These are phyloP conservation scores for Entomyzon cyanotis DNA, from an alignment of 2,113 vertebrate genomes.

Conservation along the genomic window DNA sequence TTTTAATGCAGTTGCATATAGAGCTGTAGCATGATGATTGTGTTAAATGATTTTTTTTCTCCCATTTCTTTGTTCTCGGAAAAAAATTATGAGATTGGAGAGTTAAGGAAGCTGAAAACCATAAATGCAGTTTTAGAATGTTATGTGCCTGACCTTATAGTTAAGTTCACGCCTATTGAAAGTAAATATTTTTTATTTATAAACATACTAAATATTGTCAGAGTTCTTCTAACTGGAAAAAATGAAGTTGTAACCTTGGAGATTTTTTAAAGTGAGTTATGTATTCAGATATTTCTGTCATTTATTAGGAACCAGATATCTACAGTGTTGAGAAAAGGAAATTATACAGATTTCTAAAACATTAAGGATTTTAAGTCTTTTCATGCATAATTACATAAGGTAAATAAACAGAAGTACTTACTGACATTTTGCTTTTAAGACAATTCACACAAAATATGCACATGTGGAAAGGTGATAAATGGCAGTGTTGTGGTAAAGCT, in stretches of 20 bases:
- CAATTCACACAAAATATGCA: background rate
- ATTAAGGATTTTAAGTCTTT: background rate
- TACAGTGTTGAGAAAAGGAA: background rate
- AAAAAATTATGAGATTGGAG: background rate
- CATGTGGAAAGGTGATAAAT: background rate
- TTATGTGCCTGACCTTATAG: background rate
- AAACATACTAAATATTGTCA: background rate
- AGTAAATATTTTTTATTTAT: background rate
- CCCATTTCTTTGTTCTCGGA: slow-evolving; percentile 3
- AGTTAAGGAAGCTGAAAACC: background rate
- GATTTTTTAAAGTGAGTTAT: background rate
- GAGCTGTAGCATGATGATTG: background rate
- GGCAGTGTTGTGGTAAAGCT: background rate
- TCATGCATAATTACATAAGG: background rate
- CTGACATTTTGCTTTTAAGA: background rate
- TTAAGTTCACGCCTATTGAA: background rate
- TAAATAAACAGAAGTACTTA: background rate
- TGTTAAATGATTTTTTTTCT: background rate
- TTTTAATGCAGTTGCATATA: background rate
- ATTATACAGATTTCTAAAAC: background rate
- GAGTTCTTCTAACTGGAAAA: background rate
- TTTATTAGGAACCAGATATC: background rate
- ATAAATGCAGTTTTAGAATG: background rate
- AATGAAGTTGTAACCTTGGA: slow-evolving; percentile 18
- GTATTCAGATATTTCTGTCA: background rate